A percentile compares a stretch with the other conserved stretches of the same genome.
phyloP scores from a whole-genome alignment of 2,888 invertebrate species.

The Lamproptera curius region DNA sequence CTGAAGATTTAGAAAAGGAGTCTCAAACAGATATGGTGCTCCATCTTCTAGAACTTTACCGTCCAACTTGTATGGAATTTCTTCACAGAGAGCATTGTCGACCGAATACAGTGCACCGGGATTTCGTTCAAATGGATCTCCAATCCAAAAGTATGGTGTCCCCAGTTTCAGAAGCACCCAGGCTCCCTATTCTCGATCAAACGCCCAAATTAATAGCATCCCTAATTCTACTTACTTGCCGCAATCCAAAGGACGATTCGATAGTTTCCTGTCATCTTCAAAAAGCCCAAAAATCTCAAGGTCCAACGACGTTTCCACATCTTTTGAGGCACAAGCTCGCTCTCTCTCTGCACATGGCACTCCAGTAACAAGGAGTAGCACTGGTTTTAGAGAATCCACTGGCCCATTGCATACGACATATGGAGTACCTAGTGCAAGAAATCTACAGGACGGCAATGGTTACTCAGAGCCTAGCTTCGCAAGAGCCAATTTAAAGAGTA shows the following conservation, averaged over 20 bases:
- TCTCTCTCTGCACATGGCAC: conserved; percentile 38
- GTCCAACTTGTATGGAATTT: conserved; percentile 37
- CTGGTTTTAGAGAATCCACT: conserved; percentile 33
- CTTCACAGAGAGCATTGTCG: too few relatives aligned
- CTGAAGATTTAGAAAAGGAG: too few relatives aligned
- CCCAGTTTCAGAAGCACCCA: conserved; percentile 26
- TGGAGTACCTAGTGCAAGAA: conserved; percentile 30
- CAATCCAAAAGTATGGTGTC: conserved; percentile 29
- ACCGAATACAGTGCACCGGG: conserved; percentile 44
- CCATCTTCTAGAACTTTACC: conserved; percentile 34
- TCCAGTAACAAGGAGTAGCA: conserved; percentile 37
- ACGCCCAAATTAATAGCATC: conserved; percentile 46
- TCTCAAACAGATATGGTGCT: conserved; percentile 35
- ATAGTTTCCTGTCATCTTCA: neutral
- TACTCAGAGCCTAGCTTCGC: conserved; percentile 50
- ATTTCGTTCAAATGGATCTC: conserved; percentile 39
- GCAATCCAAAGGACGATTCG: too few relatives aligned
- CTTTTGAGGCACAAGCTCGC: conserved; percentile 14
- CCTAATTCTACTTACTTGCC: conserved; percentile 24
- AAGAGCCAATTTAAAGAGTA: conserved; percentile 48
- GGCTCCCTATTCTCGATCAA: conserved; percentile 26
- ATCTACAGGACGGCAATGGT: conserved; percentile 6
- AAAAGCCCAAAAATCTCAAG: neutral
- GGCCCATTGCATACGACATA: conserved; percentile 37
- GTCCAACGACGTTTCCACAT: neutral